phyloP scores from a whole-genome alignment of 2,113 vertebrate genomes.

The Hyperopisus bebe region DNA sequence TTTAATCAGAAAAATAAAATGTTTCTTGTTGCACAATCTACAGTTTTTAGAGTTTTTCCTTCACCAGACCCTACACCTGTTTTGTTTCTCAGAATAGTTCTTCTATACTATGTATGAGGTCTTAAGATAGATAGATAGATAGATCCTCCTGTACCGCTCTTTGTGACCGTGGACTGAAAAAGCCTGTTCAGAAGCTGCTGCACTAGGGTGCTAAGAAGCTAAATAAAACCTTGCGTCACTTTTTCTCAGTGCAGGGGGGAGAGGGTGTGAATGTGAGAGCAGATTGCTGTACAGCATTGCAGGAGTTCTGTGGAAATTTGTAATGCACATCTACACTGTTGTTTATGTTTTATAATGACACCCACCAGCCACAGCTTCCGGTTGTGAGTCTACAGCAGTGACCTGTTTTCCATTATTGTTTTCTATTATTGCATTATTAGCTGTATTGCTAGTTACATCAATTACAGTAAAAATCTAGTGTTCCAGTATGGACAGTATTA shows the following conservation, averaged over 20 bases:
- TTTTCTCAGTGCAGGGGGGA: neutral
- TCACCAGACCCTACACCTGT: neutral
- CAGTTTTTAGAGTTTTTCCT: neutral
- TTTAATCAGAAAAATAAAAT: neutral
- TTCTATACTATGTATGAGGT: neutral
- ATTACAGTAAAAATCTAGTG: neutral
- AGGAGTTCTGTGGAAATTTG: neutral
- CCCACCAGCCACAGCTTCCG: neutral
- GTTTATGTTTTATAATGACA: neutral
- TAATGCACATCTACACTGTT: neutral
- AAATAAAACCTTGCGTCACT: neutral
- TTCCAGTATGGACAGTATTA: neutral
- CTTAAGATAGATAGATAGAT: neutral
- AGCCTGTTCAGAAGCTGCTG: too few relatives aligned
- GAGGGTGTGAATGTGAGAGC: neutral
- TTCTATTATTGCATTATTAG: neutral
- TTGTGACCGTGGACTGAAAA: neutral
- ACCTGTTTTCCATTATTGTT: neutral
- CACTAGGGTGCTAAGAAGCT: neutral
- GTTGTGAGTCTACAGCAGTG: neutral
- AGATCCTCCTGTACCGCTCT: neutral
- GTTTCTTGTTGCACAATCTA: neutral
- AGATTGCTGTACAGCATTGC: neutral
- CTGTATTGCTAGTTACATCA: neutral
- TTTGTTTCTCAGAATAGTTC: neutral